Conservation (phyloP, 2,797 vertebrate genomes). For the Diplodus puntazzo region DNA sequence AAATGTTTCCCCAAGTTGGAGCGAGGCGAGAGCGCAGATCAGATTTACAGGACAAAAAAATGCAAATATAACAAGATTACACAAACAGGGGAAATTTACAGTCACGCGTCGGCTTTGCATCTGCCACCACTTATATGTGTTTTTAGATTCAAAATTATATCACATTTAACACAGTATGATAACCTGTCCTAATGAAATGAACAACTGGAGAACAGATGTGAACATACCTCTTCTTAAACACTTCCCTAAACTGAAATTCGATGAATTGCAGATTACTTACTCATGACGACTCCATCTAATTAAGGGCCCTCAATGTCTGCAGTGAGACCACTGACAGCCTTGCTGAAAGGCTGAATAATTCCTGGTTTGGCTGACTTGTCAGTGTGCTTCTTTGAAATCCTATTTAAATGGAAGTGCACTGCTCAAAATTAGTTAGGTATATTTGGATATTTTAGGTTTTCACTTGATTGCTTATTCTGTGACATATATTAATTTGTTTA, state of each 20-base stretch:
- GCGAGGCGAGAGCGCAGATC: slow-evolving; percentile 44
- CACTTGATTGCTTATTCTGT: no score
- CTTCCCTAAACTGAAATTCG: slow-evolving; percentile 27
- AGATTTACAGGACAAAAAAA: slow-evolving; percentile 54
- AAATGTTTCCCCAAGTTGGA: slow-evolving; percentile 64
- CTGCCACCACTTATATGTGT: slow-evolving; percentile 44
- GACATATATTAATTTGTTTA: no score
- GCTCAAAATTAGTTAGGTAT: no score
- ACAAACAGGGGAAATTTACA: slow-evolving; percentile 42
- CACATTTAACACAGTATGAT: slow-evolving; percentile 6
- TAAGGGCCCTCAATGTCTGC: slow-evolving; percentile 28
- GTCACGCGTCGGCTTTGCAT: slow-evolving; percentile 31
- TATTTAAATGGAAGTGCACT: slow-evolving; percentile 12
- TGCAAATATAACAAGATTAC: slow-evolving; percentile 50
- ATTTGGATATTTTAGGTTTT: no score
- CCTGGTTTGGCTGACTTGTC: slow-evolving; percentile 27
- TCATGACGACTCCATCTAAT: slow-evolving; percentile 55
- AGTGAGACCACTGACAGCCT: slow-evolving; percentile 40
- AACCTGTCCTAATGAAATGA: not conserved
- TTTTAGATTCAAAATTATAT: slow-evolving; percentile 43
- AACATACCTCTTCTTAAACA: slow-evolving; percentile 13
- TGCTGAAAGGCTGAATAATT: slow-evolving; percentile 25
- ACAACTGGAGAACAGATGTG: slow-evolving; percentile 61
- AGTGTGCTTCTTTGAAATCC: slow-evolving; percentile 19
- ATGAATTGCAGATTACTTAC: slow-evolving; percentile 43